Evolutionary conservation across 2,113 vertebrate species (phyloP).

Genomic region (Eidolon helvum): DNA sequence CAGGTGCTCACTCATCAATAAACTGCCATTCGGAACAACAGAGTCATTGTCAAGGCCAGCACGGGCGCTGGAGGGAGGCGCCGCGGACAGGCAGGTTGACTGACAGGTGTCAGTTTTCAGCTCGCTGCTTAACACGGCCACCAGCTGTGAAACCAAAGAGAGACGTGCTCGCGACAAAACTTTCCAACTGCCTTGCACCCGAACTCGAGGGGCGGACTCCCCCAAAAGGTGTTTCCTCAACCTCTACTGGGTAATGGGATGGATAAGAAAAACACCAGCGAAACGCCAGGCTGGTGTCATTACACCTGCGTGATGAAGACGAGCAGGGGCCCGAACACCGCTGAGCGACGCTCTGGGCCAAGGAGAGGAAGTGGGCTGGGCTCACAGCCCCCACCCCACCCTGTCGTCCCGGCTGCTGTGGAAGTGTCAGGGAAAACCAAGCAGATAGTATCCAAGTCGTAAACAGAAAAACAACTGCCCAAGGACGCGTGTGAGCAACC

Average conservation of each 20-base stretch:
- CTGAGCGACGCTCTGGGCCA: slow-evolving; percentile 52
- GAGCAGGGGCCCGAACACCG: slow-evolving; percentile 23
- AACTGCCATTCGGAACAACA: background rate
- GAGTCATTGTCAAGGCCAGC: background rate
- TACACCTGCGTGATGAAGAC: slow-evolving; percentile 45
- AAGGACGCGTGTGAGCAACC: slow-evolving; percentile 58
- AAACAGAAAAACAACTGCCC: slow-evolving; percentile 77
- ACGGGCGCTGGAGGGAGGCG: background rate
- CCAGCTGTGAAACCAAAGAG: slow-evolving; percentile 74
- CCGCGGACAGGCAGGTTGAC: background rate
- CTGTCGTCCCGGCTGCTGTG: slow-evolving; percentile 73
- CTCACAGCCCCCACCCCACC: slow-evolving; percentile 63
- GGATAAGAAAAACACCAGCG: slow-evolving; percentile 71
- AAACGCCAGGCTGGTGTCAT: slow-evolving; percentile 67
- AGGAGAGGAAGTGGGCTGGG: slow-evolving; percentile 47
- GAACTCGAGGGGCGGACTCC: background rate
- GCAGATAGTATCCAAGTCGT: slow-evolving; percentile 67
- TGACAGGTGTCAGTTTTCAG: slow-evolving; percentile 36
- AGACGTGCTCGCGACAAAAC: slow-evolving; percentile 73
- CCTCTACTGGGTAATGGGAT: background rate
- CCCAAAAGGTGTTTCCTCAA: slow-evolving; percentile 75
- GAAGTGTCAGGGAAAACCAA: slow-evolving; percentile 76
- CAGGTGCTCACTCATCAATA: background rate
- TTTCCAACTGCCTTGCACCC: slow-evolving; percentile 66
- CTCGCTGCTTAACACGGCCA: slow-evolving; percentile 62